A percentile compares a stretch with the other conserved stretches of the same genome.
These are phyloP conservation scores for Aphelocoma californica DNA, from an alignment of 2,797 vertebrate genomes.

Conservation along the genomic window DNA sequence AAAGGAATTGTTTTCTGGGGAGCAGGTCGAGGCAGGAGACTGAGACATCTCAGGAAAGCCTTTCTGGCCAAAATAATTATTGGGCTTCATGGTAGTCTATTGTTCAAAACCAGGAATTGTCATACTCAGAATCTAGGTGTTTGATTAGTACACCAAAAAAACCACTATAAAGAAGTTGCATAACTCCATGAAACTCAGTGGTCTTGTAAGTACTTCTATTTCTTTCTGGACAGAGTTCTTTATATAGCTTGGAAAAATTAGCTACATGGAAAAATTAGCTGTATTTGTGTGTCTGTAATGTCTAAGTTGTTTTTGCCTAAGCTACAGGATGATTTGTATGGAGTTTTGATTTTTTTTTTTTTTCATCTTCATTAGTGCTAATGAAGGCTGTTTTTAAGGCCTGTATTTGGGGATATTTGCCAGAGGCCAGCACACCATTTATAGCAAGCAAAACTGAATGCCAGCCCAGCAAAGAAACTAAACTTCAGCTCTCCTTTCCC, in stretches of 20 bases:
- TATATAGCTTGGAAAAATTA: neutral
- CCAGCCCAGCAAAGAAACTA: neutral
- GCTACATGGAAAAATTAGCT: neutral
- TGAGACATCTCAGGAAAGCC: neutral
- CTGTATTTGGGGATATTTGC: neutral
- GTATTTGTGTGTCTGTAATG: neutral
- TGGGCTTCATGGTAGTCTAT: neutral
- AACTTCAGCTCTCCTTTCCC: neutral
- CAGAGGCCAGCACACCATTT: neutral
- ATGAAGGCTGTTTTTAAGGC: neutral
- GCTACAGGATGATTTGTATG: neutral
- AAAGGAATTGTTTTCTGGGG: neutral
- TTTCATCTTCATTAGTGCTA: neutral
- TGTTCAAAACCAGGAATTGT: neutral
- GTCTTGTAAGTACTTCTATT: neutral
- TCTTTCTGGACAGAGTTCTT: neutral
- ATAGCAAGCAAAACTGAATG: neutral
- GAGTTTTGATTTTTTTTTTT: neutral
- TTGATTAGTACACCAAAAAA: neutral
- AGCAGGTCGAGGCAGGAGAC: neutral
- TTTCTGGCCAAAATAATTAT: neutral
- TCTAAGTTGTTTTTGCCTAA: neutral
- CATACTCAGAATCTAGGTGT: neutral
- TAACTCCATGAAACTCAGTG: neutral
- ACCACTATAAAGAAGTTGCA: neutral